phyloP scores from a whole-genome alignment of 2,113 vertebrate species.

The Clarias gariepinus region DNA sequence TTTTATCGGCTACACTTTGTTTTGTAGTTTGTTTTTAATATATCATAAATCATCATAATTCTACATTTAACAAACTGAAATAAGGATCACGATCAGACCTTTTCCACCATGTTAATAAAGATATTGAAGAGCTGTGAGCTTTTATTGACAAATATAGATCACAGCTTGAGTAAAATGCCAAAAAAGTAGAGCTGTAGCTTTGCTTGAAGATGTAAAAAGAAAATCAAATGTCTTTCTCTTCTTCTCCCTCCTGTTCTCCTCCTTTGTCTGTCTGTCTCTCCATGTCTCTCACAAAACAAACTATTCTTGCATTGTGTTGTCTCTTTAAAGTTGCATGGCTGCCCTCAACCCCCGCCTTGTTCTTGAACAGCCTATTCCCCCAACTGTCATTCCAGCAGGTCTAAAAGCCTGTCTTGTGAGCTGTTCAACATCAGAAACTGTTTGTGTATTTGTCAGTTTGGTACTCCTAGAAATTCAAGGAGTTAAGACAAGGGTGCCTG shows the following conservation, averaged over 20 bases:
- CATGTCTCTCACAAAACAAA: conserved; percentile 60
- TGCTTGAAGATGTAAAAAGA: conserved; percentile 65
- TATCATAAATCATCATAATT: background rate
- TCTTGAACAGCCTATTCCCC: conserved; percentile 65
- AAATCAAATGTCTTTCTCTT: conserved; percentile 57
- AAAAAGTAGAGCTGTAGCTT: conserved; percentile 55
- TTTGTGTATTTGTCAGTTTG: conserved; percentile 76
- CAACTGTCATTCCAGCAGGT: conserved; percentile 69
- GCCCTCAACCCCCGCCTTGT: conserved; percentile 46
- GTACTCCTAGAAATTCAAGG: conserved; percentile 56
- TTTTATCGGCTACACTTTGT: conserved; percentile 18
- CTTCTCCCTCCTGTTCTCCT: conserved; percentile 43
- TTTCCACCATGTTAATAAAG: conserved; percentile 28
- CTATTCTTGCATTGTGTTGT: conserved; percentile 67
- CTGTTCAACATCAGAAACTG: conserved; percentile 69
- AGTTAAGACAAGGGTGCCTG: conserved; percentile 44
- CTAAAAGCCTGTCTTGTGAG: conserved; percentile 71
- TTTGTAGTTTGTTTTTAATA: background rate
- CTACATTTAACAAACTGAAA: background rate
- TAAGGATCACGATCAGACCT: background rate
- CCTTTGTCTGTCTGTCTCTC: conserved; percentile 52
- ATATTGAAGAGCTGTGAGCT: conserved; percentile 39
- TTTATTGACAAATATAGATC: conserved; percentile 44
- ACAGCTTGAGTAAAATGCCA: conserved; percentile 36
- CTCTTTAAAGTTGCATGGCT: conserved; percentile 75